A percentile compares a stretch with the other conserved stretches of the same genome.
Evolutionary conservation across 2,113 vertebrate genomes (phyloP).

Genomic region (Cariama cristata): DNA sequence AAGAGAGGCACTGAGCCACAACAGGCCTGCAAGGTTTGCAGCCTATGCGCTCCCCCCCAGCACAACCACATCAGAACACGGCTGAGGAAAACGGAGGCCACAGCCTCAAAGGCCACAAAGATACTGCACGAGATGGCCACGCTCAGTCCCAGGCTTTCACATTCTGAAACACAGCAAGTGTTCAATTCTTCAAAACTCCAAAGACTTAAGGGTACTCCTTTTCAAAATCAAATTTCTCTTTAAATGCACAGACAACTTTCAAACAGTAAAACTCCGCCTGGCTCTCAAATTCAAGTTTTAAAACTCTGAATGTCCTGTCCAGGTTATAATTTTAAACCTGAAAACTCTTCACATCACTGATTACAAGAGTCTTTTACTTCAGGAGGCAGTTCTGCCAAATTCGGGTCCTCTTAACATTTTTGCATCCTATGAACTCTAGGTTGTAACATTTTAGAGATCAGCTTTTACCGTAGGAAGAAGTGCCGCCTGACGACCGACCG

Average conservation of each 20-base stretch:
- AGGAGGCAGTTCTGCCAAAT: neutral
- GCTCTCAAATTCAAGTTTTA: neutral
- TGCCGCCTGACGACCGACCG: neutral
- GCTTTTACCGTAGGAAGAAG: neutral
- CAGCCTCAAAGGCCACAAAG: neutral
- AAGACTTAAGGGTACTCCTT: neutral
- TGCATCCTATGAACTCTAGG: neutral
- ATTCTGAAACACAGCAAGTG: neutral
- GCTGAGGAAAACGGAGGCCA: neutral
- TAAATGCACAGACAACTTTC: neutral
- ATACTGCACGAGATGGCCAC: fast-evolving
- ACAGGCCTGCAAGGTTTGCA: neutral
- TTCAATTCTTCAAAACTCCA: neutral
- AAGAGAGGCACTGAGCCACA: neutral
- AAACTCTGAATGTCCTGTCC: neutral
- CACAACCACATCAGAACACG: fast-evolving
- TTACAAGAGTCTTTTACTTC: neutral
- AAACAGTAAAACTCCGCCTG: neutral
- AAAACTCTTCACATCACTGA: neutral
- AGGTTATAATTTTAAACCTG: neutral
- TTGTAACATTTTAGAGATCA: neutral
- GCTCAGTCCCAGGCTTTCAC: neutral
- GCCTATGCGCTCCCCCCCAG: neutral
- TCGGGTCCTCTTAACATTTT: neutral
- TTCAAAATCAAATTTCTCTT: neutral